Evolutionary conservation across 2,797 vertebrate species (phyloP), one percentile per base, ranked within the genome.

Genomic region (Danionella dracula): DNA sequence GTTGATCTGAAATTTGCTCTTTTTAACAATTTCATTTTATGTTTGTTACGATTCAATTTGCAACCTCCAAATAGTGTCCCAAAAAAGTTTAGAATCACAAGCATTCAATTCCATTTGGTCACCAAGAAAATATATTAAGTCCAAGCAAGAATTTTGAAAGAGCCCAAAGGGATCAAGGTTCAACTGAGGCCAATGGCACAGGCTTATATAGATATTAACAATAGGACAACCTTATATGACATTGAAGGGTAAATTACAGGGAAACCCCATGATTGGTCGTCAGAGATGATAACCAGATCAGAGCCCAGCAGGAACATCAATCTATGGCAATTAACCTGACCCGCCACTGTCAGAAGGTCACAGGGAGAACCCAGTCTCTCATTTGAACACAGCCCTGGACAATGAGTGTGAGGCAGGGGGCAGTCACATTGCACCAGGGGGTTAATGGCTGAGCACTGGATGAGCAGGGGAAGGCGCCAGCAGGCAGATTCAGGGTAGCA

Each of bases 161-260:
- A 23, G 12, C 21, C 32, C 11, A 40, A 15, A 53, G 9, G 17
- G 19, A 61, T 48, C 11, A 37, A 27, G 51, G 61, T 66, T 66
- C 29, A 62, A 5, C 31, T 5, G 27, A 27, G 46, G 44, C 48
- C 61, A 19, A 49, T 34, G 15, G 9, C 46, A 29, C 13, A 61
- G 23, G 37, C 49, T 62, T 60, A 62, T 59, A 63, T 48, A 12
- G 45, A 19, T 65, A 64, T 63, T 69, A 60, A 74, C 69, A 66
- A 61, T 42, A 50, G 42, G 37, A 41, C 40, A 51, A 57, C 53
- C 17, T 71, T 75, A 23, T 46, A 16, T 58, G 64, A 66, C 63
- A 20, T 12, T 62, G 31, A 72, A 42, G 44, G 31, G 44, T 44
- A 51, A 32, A 67, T 72, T 63, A 72, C 62, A 63, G 58, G 20